These are phyloP conservation scores for Rhodinocichla rosea DNA, from an alignment of 2,113 vertebrate genomes.

Conservation along the genomic window DNA sequence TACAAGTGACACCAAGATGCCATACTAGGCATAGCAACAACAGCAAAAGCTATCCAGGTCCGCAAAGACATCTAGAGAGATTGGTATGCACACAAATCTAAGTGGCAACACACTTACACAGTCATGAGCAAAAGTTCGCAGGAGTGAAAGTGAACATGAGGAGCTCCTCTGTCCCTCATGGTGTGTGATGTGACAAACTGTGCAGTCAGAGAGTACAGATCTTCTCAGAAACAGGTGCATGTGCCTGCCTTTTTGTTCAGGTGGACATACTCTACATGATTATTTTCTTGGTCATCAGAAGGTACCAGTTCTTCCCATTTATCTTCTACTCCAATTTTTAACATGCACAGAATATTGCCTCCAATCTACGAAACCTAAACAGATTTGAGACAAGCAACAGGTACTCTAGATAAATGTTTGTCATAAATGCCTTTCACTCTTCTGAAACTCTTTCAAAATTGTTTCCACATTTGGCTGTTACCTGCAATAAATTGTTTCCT, in stretches of 20 bases:
- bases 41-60: not conserved
- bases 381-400: not conserved
- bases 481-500: not conserved
- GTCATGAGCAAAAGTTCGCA: rapidly evolving
- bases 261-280: not conserved
- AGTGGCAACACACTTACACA: not conserved
- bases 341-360: not conserved
- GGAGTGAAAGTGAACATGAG: not conserved
- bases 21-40: too few relatives aligned
- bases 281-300: not conserved
- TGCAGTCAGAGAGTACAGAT: not conserved
- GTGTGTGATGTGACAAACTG: not conserved
- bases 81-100: too few relatives aligned
- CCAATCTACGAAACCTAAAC: not conserved
- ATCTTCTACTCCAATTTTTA: not conserved
- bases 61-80: not conserved
- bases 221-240: not conserved
- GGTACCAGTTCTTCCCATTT: not conserved
- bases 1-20: not conserved
- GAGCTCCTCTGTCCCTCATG: not conserved
- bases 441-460: not conserved
- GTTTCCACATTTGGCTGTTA: not conserved
- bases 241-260: not conserved
- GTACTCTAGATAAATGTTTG: not conserved
- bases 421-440: not conserved